phyloP scores from a whole-genome alignment of 92 coral and sea anemone species.

The Diadumene lineata region DNA sequence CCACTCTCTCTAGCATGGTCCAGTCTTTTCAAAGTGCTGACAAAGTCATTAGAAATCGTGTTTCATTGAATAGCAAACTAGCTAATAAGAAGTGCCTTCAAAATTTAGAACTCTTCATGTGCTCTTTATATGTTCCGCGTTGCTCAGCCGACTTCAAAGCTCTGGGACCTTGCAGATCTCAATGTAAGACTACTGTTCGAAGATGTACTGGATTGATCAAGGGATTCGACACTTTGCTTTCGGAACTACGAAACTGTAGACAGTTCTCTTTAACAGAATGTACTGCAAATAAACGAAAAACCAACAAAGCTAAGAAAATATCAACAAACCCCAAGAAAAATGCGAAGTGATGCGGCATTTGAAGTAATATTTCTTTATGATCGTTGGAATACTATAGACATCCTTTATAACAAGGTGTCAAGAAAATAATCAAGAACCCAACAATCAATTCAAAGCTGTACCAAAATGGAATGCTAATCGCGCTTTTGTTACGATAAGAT shows the following conservation, averaged over 20 bases:
- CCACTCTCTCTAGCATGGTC: constrained; percentile 13
- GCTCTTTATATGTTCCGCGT: constrained; percentile 16
- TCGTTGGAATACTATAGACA: too few species aligned
- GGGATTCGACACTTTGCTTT: not conserved
- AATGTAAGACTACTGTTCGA: constrained; percentile 24
- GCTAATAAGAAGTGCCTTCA: constrained; percentile 28
- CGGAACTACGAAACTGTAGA: constrained; percentile 17
- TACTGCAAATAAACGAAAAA: constrained; percentile 18
- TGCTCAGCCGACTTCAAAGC: not conserved
- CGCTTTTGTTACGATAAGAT: too few species aligned
- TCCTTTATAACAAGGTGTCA: too few species aligned
- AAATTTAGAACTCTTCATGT: constrained; percentile 26
- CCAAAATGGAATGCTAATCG: too few species aligned
- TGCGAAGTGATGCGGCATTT: too few species aligned
- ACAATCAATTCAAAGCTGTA: too few species aligned
- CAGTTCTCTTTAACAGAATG: constrained; percentile 16
- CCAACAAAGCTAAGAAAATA: not conserved
- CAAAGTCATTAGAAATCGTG: constrained; percentile 3
- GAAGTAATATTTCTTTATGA: too few species aligned
- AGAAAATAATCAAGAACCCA: too few species aligned
- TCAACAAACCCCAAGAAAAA: not conserved
- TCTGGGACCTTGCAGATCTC: constrained; percentile 22
- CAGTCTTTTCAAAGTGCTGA: not conserved
- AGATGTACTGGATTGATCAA: not conserved
- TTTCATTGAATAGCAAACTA: not conserved